Evolutionary conservation across 2,113 vertebrate species (phyloP).

Genomic region (Probosciger aterrimus): DNA sequence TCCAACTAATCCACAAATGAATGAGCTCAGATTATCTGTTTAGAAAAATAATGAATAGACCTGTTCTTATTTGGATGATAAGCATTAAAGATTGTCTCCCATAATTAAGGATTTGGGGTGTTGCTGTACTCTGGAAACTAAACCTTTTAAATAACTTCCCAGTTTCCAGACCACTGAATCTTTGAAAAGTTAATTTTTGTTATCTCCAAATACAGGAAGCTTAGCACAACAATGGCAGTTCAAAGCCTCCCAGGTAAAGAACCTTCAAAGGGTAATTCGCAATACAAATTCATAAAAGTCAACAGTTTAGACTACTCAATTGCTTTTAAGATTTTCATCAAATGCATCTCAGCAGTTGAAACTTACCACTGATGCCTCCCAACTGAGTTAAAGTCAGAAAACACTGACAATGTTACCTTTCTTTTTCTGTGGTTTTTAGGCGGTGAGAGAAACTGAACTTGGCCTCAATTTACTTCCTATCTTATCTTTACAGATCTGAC

Average conservation of each 20-base stretch:
- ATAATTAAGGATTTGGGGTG: slow-evolving; percentile 43
- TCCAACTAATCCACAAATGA: slow-evolving; percentile 9
- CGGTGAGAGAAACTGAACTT: slow-evolving; percentile 24
- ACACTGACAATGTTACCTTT: slow-evolving; percentile 69
- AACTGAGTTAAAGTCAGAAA: slow-evolving; percentile 78
- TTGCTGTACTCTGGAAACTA: slow-evolving; percentile 33
- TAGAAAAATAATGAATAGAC: not conserved
- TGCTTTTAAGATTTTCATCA: slow-evolving; percentile 84
- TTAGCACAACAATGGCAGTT: slow-evolving; percentile 75
- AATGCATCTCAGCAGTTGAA: slow-evolving; percentile 73
- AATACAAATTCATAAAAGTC: slow-evolving; percentile 79
- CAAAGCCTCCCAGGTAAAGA: slow-evolving; percentile 79
- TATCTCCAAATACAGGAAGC: slow-evolving; percentile 70
- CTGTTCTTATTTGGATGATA: not conserved
- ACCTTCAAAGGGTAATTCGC: slow-evolving; percentile 77
- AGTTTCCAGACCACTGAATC: slow-evolving; percentile 68
- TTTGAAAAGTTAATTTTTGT: slow-evolving; percentile 82
- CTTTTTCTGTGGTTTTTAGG: slow-evolving; percentile 65
- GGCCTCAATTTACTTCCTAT: slow-evolving; percentile 29
- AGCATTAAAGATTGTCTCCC: slow-evolving; percentile 12
- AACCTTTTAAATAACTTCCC: slow-evolving; percentile 70
- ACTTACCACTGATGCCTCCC: slow-evolving; percentile 76
- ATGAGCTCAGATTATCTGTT: slow-evolving; percentile 18
- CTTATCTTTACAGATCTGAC: slow-evolving; percentile 15
- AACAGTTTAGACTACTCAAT: slow-evolving; percentile 76